These are phyloP conservation scores for Nomada flava DNA, from an alignment of 2,888 invertebrate genomes.

Conservation along the genomic window DNA sequence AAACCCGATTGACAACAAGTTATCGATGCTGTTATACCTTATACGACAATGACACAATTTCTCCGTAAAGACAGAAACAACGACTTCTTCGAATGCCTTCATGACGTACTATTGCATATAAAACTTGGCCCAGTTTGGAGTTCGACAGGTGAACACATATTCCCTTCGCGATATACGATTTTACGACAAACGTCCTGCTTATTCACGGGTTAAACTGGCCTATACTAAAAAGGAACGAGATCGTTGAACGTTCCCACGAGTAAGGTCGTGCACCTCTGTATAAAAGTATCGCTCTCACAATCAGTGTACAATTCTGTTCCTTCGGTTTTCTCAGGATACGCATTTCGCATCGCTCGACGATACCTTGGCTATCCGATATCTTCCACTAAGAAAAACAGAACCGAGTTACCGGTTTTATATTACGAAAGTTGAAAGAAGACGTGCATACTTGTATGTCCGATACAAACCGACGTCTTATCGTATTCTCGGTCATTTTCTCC, in stretches of 20 bases:
- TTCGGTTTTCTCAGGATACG: slow-evolving; percentile 47
- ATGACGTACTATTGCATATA: too few relatives aligned
- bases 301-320: slow-evolving; percentile 9
- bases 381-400: slow-evolving; percentile 48
- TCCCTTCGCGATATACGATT: too few relatives aligned
- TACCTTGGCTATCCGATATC: slow-evolving; percentile 54
- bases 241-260: slow-evolving; percentile 37
- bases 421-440: slow-evolving; percentile 51
- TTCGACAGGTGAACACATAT: too few relatives aligned
- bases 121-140: too few relatives aligned
- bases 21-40: too few relatives aligned
- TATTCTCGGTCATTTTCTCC: background rate
- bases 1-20: too few relatives aligned
- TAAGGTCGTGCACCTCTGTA: slow-evolving; percentile 24
- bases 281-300: slow-evolving; percentile 16
- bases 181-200: too few relatives aligned
- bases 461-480: slow-evolving; percentile 17
- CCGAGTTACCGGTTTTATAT: slow-evolving; percentile 52
- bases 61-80: too few relatives aligned
- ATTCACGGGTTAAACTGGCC: too few relatives aligned
- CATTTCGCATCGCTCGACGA: slow-evolving; percentile 46
- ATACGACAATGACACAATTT: too few relatives aligned
- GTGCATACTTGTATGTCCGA: slow-evolving; percentile 10
- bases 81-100: too few relatives aligned
- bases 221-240: background rate